Evolutionary conservation across 2,113 vertebrate species (phyloP).

Genomic region (Notarius lentiginosus): DNA sequence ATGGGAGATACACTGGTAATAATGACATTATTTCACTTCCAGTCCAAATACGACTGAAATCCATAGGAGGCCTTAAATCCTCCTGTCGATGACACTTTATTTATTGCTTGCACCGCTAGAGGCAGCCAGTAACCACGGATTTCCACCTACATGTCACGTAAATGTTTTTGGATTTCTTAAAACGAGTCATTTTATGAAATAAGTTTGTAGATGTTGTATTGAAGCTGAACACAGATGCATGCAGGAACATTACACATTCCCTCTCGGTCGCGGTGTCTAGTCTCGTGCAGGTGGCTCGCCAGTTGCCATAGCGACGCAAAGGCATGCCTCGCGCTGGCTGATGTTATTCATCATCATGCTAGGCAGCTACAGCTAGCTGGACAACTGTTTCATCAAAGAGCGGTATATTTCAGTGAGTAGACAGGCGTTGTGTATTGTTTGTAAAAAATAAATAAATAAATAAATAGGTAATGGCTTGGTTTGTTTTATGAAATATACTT

Average conservation of each 20-base stretch:
- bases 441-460: no score
- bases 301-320: conserved; percentile 37
- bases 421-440: not conserved
- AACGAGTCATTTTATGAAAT: not conserved
- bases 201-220: not conserved
- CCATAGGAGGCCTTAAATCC: not conserved
- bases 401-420: not conserved
- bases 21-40: not conserved
- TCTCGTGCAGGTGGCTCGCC: conserved; percentile 1
- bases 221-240: not conserved
- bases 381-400: not conserved
- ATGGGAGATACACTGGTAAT: not conserved
- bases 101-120: not conserved
- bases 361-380: not conserved
- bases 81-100: not conserved
- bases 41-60: not conserved
- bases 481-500: not conserved
- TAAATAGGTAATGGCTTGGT: not conserved
- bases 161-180: not conserved
- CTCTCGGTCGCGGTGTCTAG: not conserved
- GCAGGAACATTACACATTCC: not conserved
- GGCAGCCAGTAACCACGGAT: not conserved
- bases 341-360: conserved; percentile 2
- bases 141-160: not conserved
- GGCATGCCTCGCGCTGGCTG: not conserved